Conservation (phyloP, 2,797 vertebrate species). For the Hylomyscus alleni region DNA sequence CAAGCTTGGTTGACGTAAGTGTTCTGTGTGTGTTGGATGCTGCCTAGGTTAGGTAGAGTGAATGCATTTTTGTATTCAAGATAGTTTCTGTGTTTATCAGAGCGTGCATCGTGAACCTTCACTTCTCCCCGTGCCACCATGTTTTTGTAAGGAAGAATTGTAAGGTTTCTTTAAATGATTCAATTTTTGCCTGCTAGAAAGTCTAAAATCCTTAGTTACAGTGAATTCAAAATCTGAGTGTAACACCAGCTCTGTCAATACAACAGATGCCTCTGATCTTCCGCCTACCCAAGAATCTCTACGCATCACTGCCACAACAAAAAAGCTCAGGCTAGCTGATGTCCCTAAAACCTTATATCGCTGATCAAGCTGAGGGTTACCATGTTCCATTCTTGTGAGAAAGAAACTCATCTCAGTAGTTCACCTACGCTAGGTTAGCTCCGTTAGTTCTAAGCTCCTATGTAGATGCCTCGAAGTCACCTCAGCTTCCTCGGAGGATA, state of each 20-base stretch:
- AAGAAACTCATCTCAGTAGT: background rate
- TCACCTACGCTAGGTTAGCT: background rate
- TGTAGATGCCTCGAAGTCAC: background rate
- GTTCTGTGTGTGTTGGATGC: background rate
- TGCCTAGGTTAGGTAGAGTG: background rate
- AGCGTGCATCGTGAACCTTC: background rate
- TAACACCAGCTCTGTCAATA: background rate
- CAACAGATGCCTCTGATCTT: background rate
- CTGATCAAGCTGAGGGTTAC: background rate
- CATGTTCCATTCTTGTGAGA: background rate
- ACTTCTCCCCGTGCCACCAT: background rate
- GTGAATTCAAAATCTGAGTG: background rate
- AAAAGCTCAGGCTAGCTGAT: background rate
- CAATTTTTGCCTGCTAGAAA: background rate
- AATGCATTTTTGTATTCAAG: background rate
- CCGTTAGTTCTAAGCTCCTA: background rate
- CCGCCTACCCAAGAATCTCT: background rate
- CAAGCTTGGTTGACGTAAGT: background rate
- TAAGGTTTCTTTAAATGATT: too few species aligned
- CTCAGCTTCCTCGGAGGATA: background rate
- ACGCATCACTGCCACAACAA: background rate
- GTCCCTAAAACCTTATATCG: background rate
- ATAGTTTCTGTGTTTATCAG: background rate
- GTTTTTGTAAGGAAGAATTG: conserved; percentile 8
- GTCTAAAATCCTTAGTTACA: background rate